Evolutionary conservation across 2,113 vertebrate species (phyloP).

Genomic region (Cyprinodon brontotheroides): DNA sequence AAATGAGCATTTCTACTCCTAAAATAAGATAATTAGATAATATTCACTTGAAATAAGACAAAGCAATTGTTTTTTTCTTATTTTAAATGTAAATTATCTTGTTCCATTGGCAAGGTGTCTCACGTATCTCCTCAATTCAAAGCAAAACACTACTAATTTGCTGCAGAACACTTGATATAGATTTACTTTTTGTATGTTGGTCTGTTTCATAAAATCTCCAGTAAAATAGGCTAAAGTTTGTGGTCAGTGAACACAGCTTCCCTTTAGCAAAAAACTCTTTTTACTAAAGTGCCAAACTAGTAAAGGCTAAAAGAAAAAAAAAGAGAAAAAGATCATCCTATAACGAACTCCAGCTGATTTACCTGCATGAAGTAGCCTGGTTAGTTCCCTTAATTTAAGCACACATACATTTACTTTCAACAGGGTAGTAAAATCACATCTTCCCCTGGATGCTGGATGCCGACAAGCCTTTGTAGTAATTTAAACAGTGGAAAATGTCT

Average conservation of each 20-base stretch:
- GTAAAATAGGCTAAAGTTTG: not conserved
- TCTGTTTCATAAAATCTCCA: not conserved
- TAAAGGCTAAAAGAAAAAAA: not conserved
- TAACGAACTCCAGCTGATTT: constrained; percentile 53
- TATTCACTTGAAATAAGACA: no score
- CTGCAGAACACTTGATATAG: no score
- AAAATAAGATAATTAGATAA: no score
- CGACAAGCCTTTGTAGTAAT: constrained; percentile 18
- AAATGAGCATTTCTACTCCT: no score
- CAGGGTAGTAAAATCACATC: constrained; percentile 39
- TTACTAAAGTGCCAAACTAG: constrained; percentile 27
- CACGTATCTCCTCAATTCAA: no score
- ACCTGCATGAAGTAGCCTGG: constrained; percentile 38
- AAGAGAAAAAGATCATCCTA: constrained; percentile 43
- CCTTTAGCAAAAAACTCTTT: constrained; percentile 24
- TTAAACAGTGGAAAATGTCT: constrained; percentile 30
- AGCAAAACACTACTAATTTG: no score
- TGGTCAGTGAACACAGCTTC: not conserved
- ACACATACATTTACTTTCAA: constrained; percentile 34
- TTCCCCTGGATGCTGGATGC: constrained; percentile 12
- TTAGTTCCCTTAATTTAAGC: constrained; percentile 53
- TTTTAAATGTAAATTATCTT: no score
- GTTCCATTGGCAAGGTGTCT: no score
- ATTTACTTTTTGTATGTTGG: not conserved
- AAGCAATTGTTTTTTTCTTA: no score